Percentiles rank a stretch among this genome's conserved stretches.
phyloP scores from a whole-genome alignment of 2,113 vertebrate genomes.

The Myodes glareolus region DNA sequence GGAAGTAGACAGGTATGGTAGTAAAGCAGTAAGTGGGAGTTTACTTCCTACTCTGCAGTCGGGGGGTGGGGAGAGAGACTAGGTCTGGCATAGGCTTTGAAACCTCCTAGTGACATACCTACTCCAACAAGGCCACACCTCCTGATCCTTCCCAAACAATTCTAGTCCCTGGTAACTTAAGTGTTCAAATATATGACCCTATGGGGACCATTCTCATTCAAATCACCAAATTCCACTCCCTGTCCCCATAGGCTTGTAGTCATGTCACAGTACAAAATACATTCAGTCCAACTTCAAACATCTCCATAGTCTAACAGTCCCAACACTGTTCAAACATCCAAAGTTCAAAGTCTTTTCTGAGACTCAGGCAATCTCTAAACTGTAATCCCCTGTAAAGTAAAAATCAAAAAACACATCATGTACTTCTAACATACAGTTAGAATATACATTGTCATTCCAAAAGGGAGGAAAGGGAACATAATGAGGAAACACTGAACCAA shows the following conservation, averaged over 20 bases:
- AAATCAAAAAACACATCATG: background rate
- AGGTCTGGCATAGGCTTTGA: background rate
- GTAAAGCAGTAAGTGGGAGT: background rate
- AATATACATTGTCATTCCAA: background rate
- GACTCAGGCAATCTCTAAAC: background rate
- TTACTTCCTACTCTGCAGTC: background rate
- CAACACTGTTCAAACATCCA: background rate
- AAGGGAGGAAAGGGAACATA: background rate
- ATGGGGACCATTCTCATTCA: background rate
- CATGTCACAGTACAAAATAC: background rate
- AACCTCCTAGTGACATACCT: background rate
- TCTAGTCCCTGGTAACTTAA: background rate
- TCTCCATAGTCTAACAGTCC: background rate
- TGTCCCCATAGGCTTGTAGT: background rate
- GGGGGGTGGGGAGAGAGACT: background rate
- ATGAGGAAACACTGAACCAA: background rate
- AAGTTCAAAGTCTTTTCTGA: background rate
- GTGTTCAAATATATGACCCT: background rate
- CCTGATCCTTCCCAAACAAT: background rate
- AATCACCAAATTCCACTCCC: background rate
- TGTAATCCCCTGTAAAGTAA: background rate
- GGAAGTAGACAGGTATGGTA: background rate
- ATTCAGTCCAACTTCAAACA: background rate
- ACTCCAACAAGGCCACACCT: background rate
- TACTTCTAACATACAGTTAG: background rate